Evolutionary conservation across 2,113 vertebrate genomes (phyloP), one percentile per base, ranked within the genome.

Genomic region (Sphyrna mokarran): DNA sequence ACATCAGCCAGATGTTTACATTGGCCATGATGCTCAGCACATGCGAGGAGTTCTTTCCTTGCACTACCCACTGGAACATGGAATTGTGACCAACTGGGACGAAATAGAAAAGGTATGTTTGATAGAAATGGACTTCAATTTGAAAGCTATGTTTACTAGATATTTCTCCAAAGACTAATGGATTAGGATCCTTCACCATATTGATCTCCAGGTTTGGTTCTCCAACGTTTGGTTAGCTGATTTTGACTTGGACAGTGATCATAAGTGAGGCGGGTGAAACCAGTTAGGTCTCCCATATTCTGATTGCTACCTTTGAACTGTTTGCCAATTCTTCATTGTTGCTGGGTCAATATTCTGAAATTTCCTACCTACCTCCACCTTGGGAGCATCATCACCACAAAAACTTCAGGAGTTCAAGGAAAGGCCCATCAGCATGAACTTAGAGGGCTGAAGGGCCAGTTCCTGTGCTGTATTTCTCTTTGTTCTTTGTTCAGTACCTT

Each of bases 11-110:
- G 97, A 97, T 8, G 37, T 96, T 58, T 98, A 97, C 89, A 96
- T 98, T 1, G 98, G 98, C 20, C 97, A 97, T 3, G 96, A 97
- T 6, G 97, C 98, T 16, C 98, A 97, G 43, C 97, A 97, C 94
- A 98, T 98, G 97, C 97, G 98, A 54, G 98, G 98, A 0, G 97
- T 98, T 63, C 96, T 98, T 78, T 86, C 97, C 2, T 96, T 98
- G 95, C 97, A 96, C n/a, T 97, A 97, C 80, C 98, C 98, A 94
- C 97, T 98, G 78, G 97, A 97, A 96, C 97, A 97, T 4, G 98
- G 98, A 3, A 95, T 97, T 8, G 96, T 98, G 66, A 72, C 54
- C 0, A 97, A 97, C 97, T 98, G 98, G 98, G 97, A 98, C 83
- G 97, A 98, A 16, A 97, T 98, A 97, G 98, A 98, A 96, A 97